A percentile compares a stretch with the other conserved stretches of the same genome.
Evolutionary conservation across 2,797 vertebrate species (phyloP).

Genomic region (Chaetophractus vellerosus): DNA sequence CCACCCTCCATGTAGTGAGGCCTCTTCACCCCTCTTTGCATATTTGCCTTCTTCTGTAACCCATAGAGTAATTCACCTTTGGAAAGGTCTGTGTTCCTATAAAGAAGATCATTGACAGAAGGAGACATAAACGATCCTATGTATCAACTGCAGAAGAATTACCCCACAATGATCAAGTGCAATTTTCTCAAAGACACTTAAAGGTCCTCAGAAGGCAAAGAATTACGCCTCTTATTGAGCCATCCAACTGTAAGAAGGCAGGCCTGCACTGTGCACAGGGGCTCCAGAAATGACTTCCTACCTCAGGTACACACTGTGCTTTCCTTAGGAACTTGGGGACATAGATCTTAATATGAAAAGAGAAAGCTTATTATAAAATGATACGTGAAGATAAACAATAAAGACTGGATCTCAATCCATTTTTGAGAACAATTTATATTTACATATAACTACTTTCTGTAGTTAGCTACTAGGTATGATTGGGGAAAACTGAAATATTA

Average conservation of each 20-base stretch:
- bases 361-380: not conserved
- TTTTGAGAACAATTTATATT: not conserved
- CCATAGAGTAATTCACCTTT: not conserved
- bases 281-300: not conserved
- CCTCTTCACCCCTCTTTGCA: rapidly evolving
- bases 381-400: not conserved
- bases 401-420: not conserved
- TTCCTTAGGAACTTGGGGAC: not conserved
- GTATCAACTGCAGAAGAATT: not conserved
- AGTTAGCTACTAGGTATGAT: not conserved
- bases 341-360: not conserved
- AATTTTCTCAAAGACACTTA: not conserved
- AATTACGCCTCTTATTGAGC: not conserved
- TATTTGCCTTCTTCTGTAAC: not conserved
- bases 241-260: rapidly evolving
- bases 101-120: not conserved
- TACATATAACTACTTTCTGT: not conserved
- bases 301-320: rapidly evolving
- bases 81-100: not conserved
- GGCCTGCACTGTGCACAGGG: rapidly evolving
- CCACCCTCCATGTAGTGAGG: rapidly evolving
- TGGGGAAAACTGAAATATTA: not conserved
- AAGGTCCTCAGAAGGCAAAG: not conserved
- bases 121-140: rapidly evolving
- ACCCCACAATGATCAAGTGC: not conserved